These are phyloP conservation scores for Toxotes lorentzi DNA, from an alignment of 2,797 vertebrate genomes.

Conservation along the genomic window DNA sequence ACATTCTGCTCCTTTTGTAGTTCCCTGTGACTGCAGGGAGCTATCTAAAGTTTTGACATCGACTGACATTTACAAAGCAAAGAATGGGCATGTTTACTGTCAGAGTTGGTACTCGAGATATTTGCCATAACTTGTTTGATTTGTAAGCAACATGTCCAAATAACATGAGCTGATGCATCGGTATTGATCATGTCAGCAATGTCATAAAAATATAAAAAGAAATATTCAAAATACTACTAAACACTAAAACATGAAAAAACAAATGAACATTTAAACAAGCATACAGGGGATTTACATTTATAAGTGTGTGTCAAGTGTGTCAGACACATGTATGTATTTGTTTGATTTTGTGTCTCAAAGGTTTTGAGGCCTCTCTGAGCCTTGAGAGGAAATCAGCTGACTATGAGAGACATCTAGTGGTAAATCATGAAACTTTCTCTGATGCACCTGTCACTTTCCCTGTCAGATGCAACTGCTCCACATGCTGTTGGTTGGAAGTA, in stretches of 20 bases:
- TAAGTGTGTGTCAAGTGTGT: no score
- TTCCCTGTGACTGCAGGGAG: slow-evolving; percentile 36
- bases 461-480: not conserved
- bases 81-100: slow-evolving; percentile 51
- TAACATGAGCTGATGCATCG: slow-evolving; percentile 6
- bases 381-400: slow-evolving; percentile 44
- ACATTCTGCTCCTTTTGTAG: slow-evolving; percentile 65
- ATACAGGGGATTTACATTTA: not conserved
- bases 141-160: slow-evolving; percentile 21
- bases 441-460: not conserved
- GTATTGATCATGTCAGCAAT: not conserved
- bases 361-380: not conserved
- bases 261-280: no score
- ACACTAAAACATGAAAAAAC: not conserved
- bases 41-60: slow-evolving; percentile 58
- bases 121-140: slow-evolving; percentile 49
- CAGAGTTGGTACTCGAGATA: slow-evolving; percentile 31
- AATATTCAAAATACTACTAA: not conserved
- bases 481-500: not conserved
- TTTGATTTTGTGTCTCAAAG: not conserved
- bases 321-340: not conserved
- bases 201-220: slow-evolving; percentile 1
- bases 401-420: slow-evolving; percentile 82
- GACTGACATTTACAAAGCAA: slow-evolving; percentile 74
- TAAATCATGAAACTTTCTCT: slow-evolving; percentile 31